Base-by-base conservation (phyloP, 1,140 invertebrate genomes). In the Drosophila parvula region DNA sequence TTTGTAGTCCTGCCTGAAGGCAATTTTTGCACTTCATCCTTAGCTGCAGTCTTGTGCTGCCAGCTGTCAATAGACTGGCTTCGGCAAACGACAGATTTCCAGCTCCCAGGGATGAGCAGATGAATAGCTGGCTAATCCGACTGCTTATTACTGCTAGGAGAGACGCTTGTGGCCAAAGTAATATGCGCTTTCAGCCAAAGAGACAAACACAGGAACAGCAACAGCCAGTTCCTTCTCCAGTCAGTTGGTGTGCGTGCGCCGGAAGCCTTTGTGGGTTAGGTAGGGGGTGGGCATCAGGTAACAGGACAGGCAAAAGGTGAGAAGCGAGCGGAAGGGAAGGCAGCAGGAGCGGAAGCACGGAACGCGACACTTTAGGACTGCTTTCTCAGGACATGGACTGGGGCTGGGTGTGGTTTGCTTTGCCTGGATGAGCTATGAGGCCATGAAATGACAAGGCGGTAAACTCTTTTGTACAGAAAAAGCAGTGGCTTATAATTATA, bases 361-460 rank as follows among this genome's bases (percentile, higher is more conserved):
- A 77, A 58, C 71, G 82, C 79, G 83, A 88, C 83, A 86, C 79
- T 86, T 86, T 86, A 88, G 83, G 83, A 83, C 67, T 68, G 63
- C 65, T 70, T 65, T 65, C 50, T 36, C 55, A 43, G 71, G 80
- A 63, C 75, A 57, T 57, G 18, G 55, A 62, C 36, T 58, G 18
- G 59, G 22, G 14, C 34, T 12, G 38, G 11, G 59, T 57, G 32
- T 41, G 55, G 55, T 57, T 57, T 28, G 51, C 32, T 57, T 41
- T 71, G 65, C 44, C 32, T 71, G 57, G 67, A 57, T 71, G 68
- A 38, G 68, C 65, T 58, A 51, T 28, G 51, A 47, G 41, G 57
- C 18, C 64, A 47, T 50, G 55, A 77, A 77, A 62, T 48, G 47
- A 43, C 57, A 60, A 38, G 36, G 16, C 36, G 27, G 32, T 30